phyloP scores from a whole-genome alignment of 2,113 vertebrate genomes.

The Lophura nycthemera region DNA sequence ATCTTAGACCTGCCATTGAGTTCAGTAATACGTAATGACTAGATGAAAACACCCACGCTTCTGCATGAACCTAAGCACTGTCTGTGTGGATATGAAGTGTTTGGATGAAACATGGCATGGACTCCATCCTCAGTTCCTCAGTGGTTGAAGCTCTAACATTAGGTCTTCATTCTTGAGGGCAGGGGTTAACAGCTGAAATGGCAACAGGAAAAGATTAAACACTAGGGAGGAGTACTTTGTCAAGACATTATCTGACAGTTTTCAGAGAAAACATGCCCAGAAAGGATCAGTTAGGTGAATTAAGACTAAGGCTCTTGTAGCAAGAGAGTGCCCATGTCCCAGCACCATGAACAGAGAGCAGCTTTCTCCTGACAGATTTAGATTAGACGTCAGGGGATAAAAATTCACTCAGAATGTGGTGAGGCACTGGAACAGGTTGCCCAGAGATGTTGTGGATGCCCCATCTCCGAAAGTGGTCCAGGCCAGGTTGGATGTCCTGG shows the following conservation, averaged over 20 bases:
- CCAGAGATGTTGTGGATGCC: neutral
- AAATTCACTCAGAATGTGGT: neutral
- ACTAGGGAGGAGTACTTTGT: neutral
- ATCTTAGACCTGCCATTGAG: neutral
- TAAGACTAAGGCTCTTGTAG: neutral
- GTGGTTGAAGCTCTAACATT: rapidly evolving
- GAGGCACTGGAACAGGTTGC: neutral
- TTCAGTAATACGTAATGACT: neutral
- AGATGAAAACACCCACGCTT: neutral
- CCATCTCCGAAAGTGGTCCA: neutral
- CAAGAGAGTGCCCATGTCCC: neutral
- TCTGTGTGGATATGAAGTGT: neutral
- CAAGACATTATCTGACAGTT: neutral
- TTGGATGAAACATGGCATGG: neutral
- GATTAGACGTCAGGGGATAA: neutral
- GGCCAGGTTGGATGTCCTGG: neutral
- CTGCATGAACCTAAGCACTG: neutral
- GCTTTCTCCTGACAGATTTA: neutral
- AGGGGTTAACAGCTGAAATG: neutral
- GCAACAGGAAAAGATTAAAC: neutral
- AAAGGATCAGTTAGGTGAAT: neutral
- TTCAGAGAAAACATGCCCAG: neutral
- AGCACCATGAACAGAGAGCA: neutral
- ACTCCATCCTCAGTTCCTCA: neutral
- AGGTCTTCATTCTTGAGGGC: rapidly evolving